Evolutionary conservation across 23 tunicate genomes (phyloP), one percentile per base, ranked within the genome.

Genomic region (Aplidium turbinatum): DNA sequence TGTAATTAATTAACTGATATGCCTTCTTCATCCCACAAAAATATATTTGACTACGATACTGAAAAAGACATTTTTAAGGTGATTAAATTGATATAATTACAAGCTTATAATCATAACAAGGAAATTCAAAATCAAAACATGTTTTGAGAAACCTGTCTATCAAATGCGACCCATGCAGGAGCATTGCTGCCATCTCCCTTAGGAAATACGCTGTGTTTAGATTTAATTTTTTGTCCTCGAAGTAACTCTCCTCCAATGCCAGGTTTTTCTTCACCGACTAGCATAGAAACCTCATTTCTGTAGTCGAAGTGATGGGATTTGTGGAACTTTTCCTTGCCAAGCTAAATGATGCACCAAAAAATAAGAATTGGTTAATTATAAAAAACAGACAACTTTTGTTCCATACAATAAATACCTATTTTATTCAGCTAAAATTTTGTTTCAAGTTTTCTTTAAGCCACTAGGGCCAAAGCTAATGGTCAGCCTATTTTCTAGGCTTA

Each of bases 151-250:
- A 91, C 97, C 87, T 88, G 96, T 75, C 96, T 81, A 63, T 95
- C 99, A 63, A 79, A 95, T n/a, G 99, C 96, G 11, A 95, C 96
- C 99, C 99, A 95, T 36, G 99, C 87, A 26, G 99, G 99, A 2
- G 96, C 87, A 33, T 73, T 82, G 55, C 84, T 73, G 4, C 99
- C 93, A 63, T 83, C 96, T 27, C 90, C 99, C 53, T 75, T 83
- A 0, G 96, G 96, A 63, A 73, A 90, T 0, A 83, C 57, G 61
- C 89, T 83, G 63, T 81, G 80, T 70, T 83, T 82, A n/a, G 91
- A 81, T 57, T 76, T 76, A 31, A 46, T 69, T 38, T 85, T 85
- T 53, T 95, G 99, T 45, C 96, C 99, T 19, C 45, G 87, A 47
- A 95, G 70, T 3, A 72, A 92, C 22, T 79, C 87, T 11, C 96